Evolutionary conservation across 1,140 invertebrate species (phyloP), one percentile per base, ranked within the genome.

Genomic region (Zaprionus taronus): DNA sequence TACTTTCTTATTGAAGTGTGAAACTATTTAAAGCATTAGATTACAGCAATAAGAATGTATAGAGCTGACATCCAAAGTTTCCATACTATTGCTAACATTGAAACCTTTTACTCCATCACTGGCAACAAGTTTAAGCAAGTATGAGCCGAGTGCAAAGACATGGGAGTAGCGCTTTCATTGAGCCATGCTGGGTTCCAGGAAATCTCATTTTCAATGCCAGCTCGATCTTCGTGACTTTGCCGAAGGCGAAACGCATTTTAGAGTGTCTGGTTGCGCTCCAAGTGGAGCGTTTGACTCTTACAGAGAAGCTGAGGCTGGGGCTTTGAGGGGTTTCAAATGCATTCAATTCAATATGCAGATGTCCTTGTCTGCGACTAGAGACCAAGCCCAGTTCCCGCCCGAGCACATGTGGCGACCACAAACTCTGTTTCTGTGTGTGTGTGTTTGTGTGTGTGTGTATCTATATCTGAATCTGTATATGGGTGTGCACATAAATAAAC

Each of bases 161-260:
- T 64, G 69, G 49, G 26, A 65, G 62, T 66, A 72, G n/a, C 60
- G 31, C 17, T 28, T 31, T 66, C 55, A 66, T 31, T 58, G 61
- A 78, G 67, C 64, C 74, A 53, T 51, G 70, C 60, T 51, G 6
- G n/a, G 2, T 84, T 84, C 81, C 34, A 47, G 36, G 81, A 84
- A 84, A 71, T 84, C 57, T 20, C 56, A 80, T 83, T 69, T 80
- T 58, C 70, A 71, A 56, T 57, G 55, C 47, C 77, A 62, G 56
- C 41, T n/a, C 51, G 31, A 73, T 63, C 15, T 55, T 36, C 62
- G 28, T 51, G 47, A 64, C 44, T 49, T 24, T 28, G 70, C 20
- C 70, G 22, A 65, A 26, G 69, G 34, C 73, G 57, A 41, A 28
- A 20, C 49, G 47, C 20, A 65, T 34, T 58, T 58, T 57, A 38